These are phyloP conservation scores for Spisula subtruncata DNA, from an alignment of 2,888 invertebrate genomes.

Conservation along the genomic window DNA sequence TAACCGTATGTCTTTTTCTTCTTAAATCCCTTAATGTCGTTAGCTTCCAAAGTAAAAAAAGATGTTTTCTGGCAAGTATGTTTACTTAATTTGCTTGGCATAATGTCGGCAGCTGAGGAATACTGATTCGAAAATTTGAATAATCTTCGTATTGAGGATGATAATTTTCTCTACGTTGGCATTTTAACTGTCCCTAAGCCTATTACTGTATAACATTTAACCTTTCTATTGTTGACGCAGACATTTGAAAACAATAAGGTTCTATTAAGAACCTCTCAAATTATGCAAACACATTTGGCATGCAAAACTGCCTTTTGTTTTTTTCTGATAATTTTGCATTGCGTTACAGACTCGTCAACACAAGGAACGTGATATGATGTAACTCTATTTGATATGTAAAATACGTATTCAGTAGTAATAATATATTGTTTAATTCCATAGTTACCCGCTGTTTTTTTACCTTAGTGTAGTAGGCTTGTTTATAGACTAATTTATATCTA, in stretches of 20 bases:
- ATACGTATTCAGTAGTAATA: background rate
- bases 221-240: background rate
- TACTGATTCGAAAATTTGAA: constrained; percentile 26
- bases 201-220: background rate
- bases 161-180: background rate
- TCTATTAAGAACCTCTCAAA: background rate
- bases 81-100: constrained; percentile 21
- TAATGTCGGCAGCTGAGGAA: constrained; percentile 5
- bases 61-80: constrained; percentile 22
- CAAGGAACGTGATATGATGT: background rate
- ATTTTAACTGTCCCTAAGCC: background rate
- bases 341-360: background rate
- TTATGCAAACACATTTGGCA: background rate
- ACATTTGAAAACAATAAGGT: background rate
- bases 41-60: constrained; percentile 6
- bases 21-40: constrained; percentile 13
- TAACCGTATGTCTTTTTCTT: constrained; percentile 28
- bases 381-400: background rate
- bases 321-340: background rate
- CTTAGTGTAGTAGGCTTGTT: background rate
- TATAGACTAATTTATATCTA: background rate
- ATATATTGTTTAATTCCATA: background rate
- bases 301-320: background rate
- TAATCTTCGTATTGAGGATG: background rate
- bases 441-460: background rate